These are phyloP conservation scores for Cygnus buccinator DNA, from an alignment of 2,113 vertebrate species.

Conservation along the genomic window DNA sequence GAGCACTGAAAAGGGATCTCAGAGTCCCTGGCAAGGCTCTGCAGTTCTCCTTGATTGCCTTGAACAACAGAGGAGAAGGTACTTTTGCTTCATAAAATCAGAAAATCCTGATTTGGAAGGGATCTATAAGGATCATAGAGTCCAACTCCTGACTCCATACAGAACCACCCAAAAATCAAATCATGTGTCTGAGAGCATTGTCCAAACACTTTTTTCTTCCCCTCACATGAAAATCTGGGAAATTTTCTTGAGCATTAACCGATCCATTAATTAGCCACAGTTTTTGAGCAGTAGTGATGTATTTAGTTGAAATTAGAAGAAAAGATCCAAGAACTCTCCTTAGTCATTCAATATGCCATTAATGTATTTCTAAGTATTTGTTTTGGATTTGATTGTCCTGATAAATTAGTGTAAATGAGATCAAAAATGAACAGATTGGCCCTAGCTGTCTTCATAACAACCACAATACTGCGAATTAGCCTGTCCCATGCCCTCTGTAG, in stretches of 20 bases:
- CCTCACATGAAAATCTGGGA: accelerated
- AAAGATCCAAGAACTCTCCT: background rate
- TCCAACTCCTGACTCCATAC: background rate
- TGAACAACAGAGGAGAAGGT: slow-evolving; percentile 36
- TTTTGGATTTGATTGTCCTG: background rate
- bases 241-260: background rate
- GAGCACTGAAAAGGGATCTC: background rate
- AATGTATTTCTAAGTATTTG: background rate
- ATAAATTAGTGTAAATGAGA: background rate
- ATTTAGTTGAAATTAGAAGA: background rate
- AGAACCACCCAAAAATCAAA: background rate
- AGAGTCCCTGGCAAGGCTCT: slow-evolving; percentile 12
- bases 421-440: background rate
- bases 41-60: slow-evolving; percentile 72
- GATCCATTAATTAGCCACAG: background rate
- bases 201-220: background rate
- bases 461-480: background rate
- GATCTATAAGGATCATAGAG: background rate
- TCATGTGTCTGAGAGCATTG: background rate
- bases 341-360: background rate
- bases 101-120: background rate
- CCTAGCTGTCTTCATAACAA: background rate
- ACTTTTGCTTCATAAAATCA: slow-evolving; percentile 37
- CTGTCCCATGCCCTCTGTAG: accelerated
- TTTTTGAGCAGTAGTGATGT: background rate